Percentiles rank a stretch among this genome's conserved stretches.
Conservation (phyloP, 1,140 invertebrate species). For the Scaptomyza pallida region DNA sequence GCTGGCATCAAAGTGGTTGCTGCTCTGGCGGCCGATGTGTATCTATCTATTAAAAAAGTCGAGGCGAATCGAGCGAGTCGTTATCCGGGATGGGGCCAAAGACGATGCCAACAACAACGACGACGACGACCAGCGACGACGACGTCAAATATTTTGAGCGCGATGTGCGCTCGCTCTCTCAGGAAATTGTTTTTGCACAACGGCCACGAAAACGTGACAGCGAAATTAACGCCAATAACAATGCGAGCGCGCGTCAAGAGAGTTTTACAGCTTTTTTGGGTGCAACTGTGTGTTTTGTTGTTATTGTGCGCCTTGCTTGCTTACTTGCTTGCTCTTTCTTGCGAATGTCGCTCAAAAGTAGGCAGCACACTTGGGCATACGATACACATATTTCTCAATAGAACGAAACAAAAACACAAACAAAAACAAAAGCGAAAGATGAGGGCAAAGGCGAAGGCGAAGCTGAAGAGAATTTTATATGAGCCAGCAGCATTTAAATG, state of each 20-base stretch:
- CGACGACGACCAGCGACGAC: conserved; percentile 18
- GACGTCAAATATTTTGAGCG: conserved; percentile 45
- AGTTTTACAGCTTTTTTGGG: conserved; percentile 18
- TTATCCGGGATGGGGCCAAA: conserved; percentile 53
- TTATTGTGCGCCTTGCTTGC: background rate
- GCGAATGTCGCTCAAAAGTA: conserved; percentile 34
- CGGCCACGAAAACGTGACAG: conserved; percentile 38
- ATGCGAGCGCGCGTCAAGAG: conserved; percentile 42
- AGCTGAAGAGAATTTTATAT: background rate
- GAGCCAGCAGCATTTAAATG: background rate
- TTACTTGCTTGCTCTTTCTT: conserved; percentile 10
- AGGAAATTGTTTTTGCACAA: conserved; percentile 66
- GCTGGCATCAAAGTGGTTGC: conserved; percentile 61
- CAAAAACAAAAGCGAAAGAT: background rate
- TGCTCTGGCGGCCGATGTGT: conserved; percentile 62
- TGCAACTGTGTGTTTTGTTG: conserved; percentile 19
- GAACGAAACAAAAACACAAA: conserved; percentile 1
- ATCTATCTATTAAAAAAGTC: conserved; percentile 82
- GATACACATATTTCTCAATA: conserved; percentile 2
- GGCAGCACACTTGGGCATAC: conserved; percentile 21
- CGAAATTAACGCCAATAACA: conserved; percentile 72
- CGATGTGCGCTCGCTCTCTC: conserved; percentile 56
- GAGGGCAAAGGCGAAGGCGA: no score
- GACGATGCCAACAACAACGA: conserved; percentile 53
- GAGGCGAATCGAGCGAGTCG: conserved; percentile 62